A percentile compares a stretch with the other conserved stretches of the same genome.
phyloP scores from a whole-genome alignment of 2,888 invertebrate genomes.

The Coelinius sp. region DNA sequence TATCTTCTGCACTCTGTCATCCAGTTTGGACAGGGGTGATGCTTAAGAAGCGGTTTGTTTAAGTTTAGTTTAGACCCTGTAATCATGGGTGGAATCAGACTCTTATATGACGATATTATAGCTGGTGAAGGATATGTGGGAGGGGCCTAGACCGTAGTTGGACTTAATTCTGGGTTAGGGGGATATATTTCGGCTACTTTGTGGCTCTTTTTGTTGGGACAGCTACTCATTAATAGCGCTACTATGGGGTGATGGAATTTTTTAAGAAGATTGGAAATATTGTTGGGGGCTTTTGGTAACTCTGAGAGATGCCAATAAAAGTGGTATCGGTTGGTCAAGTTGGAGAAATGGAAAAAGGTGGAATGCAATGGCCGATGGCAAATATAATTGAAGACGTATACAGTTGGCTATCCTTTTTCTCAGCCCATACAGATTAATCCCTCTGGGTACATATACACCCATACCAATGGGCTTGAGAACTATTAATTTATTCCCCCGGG shows the following conservation, averaged over 20 bases:
- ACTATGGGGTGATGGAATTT: conserved; percentile 40
- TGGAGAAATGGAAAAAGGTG: conserved; percentile 19
- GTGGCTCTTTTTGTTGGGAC: conserved; percentile 50
- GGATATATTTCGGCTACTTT: conserved; percentile 58
- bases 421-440: conserved; percentile 36
- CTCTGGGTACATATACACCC: conserved; percentile 9
- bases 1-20: conserved; percentile 31
- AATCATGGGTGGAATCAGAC: conserved; percentile 65
- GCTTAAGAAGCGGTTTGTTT: conserved; percentile 67
- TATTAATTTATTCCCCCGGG: conserved; percentile 67
- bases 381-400: conserved; percentile 38
- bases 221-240: conserved; percentile 56
- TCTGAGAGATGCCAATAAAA: not conserved
- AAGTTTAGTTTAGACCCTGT: conserved; percentile 67
- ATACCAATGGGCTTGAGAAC: conserved; percentile 42
- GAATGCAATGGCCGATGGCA: conserved; percentile 32
- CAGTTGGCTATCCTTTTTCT: conserved; percentile 26
- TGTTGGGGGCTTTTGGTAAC: not conserved
- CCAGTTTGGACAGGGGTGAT: conserved; percentile 48
- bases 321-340: conserved; percentile 1
- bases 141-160: conserved; percentile 42
- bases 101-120: conserved; percentile 45
- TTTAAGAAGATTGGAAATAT: not conserved
- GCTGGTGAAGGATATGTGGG: conserved; percentile 45
- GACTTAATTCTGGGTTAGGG: conserved; percentile 57